Percentiles rank a stretch among this genome's conserved stretches.
Evolutionary conservation across 2,888 invertebrate genomes (phyloP).

Genomic region (Diplolepis rosae): DNA sequence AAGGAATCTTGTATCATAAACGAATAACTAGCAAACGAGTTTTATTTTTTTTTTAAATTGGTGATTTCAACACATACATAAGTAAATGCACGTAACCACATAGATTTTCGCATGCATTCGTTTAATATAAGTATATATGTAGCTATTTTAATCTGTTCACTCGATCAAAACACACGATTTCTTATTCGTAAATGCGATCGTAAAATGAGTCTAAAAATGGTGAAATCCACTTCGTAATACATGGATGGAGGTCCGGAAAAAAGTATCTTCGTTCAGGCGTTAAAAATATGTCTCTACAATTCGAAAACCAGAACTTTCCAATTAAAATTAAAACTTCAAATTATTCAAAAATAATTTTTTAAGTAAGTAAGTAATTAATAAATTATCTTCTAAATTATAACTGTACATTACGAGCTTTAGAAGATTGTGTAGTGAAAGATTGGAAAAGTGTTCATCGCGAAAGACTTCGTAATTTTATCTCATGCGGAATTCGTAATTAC

Average conservation of each 20-base stretch:
- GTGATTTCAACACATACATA: no score
- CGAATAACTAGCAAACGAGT: no score
- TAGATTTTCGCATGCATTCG: background rate
- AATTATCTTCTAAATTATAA: no score
- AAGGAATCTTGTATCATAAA: background rate
- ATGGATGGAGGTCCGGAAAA: conserved; percentile 16
- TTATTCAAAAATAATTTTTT: no score
- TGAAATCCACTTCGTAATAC: conserved; percentile 19
- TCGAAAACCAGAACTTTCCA: background rate
- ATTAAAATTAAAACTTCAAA: no score
- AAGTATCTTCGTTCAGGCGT: background rate
- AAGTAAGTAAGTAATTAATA: no score
- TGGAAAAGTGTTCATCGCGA: no score
- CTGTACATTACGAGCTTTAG: no score
- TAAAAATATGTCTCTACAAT: background rate
- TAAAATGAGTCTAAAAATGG: conserved; percentile 27
- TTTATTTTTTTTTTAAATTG: no score
- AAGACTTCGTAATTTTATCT: no score
- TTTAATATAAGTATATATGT: background rate
- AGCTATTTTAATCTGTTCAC: conserved; percentile 21
- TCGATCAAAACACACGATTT: conserved; percentile 31
- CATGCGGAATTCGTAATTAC: background rate
- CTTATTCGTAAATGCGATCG: conserved; percentile 15
- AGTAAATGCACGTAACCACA: background rate
- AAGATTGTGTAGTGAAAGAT: no score